Evolutionary conservation across 2,797 vertebrate genomes (phyloP).

Genomic region (Melopsittacus undulatus): DNA sequence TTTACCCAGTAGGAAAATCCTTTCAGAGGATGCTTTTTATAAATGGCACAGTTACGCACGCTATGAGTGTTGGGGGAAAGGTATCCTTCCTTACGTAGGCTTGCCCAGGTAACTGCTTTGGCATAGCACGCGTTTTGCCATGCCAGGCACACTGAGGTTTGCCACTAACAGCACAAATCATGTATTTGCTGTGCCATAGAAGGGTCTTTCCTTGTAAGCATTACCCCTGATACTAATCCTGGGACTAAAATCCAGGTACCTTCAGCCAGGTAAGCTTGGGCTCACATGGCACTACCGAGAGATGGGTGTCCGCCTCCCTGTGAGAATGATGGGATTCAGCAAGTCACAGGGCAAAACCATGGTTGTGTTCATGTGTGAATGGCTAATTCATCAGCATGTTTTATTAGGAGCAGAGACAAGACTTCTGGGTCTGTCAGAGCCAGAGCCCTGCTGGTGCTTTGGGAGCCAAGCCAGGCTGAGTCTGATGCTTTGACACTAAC

Average conservation of each 20-base stretch:
- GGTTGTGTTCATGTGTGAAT: background rate
- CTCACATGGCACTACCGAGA: fast-evolving
- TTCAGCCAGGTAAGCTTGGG: background rate
- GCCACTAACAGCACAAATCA: fast-evolving
- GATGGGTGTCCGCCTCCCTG: background rate
- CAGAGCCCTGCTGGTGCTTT: background rate
- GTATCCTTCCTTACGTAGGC: background rate
- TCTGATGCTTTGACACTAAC: background rate
- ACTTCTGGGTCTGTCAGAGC: background rate
- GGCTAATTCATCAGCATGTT: background rate
- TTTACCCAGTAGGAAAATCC: constrained; percentile 56
- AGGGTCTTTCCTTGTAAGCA: fast-evolving
- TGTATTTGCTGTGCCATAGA: fast-evolving
- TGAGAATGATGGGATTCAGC: fast-evolving
- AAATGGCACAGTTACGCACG: background rate
- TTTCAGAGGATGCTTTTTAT: constrained; percentile 44
- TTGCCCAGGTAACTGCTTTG: background rate
- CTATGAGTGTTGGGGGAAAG: background rate
- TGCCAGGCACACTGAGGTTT: background rate
- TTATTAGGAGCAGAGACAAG: background rate
- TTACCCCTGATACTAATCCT: background rate
- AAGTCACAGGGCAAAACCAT: fast-evolving
- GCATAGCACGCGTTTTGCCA: fast-evolving
- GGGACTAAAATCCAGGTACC: background rate
- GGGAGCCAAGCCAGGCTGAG: background rate